Evolutionary conservation across 2,888 invertebrate species (phyloP), one percentile per base, ranked within the genome.

Genomic region (Esperia sulphurella): DNA sequence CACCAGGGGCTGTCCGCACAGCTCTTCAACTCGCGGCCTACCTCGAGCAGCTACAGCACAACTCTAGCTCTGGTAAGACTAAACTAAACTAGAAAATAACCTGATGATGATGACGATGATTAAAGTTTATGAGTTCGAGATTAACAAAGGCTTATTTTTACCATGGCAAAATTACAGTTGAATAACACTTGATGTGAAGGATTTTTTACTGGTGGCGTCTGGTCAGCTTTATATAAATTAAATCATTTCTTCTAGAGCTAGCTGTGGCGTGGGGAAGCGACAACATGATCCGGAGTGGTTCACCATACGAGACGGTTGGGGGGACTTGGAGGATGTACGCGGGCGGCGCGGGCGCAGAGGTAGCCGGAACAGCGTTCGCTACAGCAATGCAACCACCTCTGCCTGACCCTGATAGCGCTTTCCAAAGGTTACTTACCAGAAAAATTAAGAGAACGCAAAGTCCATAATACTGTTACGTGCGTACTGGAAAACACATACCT

Each of bases 21-120:
- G 80, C 91, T 47, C 84, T 91, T 7, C 63, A 63, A 14, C 83
- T 94, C 41, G 91, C 92, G 8, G 71, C 74, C 37, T 92, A 91
- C 58, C 83, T 94, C 28, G 70, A 90, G 51, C 64, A 75, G 8
- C 76, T 94, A 52, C 92, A 90, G 48, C 70, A 70, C 44, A 86
- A 90, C 59, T 76, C 75, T 29, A 85, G 83, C 55, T 57, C 69
- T 4, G 83, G 87, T 85, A 51, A 49, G 43, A 31, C 14, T 12
- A 8, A n/a, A n/a, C n/a, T n/a, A n/a, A n/a, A n/a, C n/a, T n/a
- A n/a, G n/a, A n/a, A n/a, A n/a, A n/a, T 5, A 21, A 5, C 3
- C 21, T 21, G 21, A 21, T 21, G 21, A 21, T 21, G 21, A 21
- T 21, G 21, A 21, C 2, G 2, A 21, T 21, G n/a, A n/a, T n/a